Conservation (phyloP, 2,113 vertebrate species). For the Pyxicephalus adspersus region DNA sequence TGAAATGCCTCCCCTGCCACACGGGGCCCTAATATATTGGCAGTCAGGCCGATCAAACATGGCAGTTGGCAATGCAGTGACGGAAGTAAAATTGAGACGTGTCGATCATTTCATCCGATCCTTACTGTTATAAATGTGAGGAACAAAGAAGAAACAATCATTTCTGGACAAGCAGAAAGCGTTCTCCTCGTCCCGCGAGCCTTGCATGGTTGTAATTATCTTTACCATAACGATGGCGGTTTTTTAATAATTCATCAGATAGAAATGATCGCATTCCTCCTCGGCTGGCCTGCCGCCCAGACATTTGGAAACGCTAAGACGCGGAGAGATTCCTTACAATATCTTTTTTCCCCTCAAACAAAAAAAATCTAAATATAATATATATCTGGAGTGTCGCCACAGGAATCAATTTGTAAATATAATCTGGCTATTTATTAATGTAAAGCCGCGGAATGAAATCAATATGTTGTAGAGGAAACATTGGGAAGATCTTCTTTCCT, state of each 20-base stretch:
- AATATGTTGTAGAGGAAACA: conserved; percentile 62
- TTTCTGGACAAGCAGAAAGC: too few species aligned
- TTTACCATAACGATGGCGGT: background rate
- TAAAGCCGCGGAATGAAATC: conserved; percentile 64
- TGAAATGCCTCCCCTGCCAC: too few species aligned
- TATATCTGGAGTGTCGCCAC: conserved; percentile 57
- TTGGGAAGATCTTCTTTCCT: conserved; percentile 54
- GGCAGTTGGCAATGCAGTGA: too few species aligned
- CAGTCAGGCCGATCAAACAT: too few species aligned
- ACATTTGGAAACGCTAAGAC: conserved; percentile 54
- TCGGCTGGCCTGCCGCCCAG: conserved; percentile 24
- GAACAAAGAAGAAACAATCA: too few species aligned
- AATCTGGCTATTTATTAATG: conserved; percentile 60
- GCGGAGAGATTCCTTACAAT: conserved; percentile 20
- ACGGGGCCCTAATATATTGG: too few species aligned
- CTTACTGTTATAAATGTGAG: too few species aligned
- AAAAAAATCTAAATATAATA: background rate
- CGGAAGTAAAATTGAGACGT: too few species aligned
- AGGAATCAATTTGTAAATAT: conserved; percentile 62
- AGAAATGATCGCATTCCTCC: conserved; percentile 25
- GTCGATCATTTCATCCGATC: too few species aligned
- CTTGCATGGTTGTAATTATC: background rate
- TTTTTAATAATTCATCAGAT: conserved; percentile 29
- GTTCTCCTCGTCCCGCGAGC: too few species aligned
- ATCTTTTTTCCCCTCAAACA: conserved; percentile 58